Evolutionary conservation across 2,888 invertebrate genomes (phyloP), one percentile per base, ranked within the genome.

Genomic region (Aplocera efformata): DNA sequence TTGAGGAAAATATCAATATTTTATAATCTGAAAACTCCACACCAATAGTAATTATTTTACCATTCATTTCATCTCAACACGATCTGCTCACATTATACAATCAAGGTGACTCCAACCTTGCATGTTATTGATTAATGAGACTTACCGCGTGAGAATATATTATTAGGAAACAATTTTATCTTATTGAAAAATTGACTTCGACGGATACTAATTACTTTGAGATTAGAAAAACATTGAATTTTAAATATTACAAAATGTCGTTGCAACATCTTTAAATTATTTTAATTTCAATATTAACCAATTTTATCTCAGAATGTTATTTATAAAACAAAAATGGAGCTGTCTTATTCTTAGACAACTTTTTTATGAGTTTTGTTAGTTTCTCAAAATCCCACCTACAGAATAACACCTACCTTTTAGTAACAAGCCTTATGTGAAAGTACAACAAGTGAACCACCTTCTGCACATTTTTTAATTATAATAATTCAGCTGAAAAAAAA

Each of bases 71-170:
- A 60, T 67, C 60, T 60, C 50, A 48, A 51, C 60, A 53, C 57
- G 57, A 67, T 64, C 53, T 53, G 46, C 42, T 39, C 31, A 42
- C 40, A 41, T 42, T 58, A 58, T 67, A 61, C 58, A 60, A 52
- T 57, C 70, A 79, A 79, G 74, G 78, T 56, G 32, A 58, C 63
- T 67, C 61, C 21, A 26, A 71, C 77, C 76, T 79, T 67, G 72
- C 60, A 41, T 63, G 61, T 54, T 67, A 69, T 71, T 79, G 79
- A 81, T 81, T 79, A 77, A 81, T 79, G 67, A 54, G 56, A 63
- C 62, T 67, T 65, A 58, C 72, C 30, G 22, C 45, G 45, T 40
- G 45, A 40, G 60, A 66, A 60, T 64, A 63, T 64, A 58, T 58
- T 58, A 56, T 58, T 58, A 56, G 54, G 54, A 69, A 62, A 62